Evolutionary conservation across 1,140 invertebrate species (phyloP).

Genomic region (Drosophila tropicalis): DNA sequence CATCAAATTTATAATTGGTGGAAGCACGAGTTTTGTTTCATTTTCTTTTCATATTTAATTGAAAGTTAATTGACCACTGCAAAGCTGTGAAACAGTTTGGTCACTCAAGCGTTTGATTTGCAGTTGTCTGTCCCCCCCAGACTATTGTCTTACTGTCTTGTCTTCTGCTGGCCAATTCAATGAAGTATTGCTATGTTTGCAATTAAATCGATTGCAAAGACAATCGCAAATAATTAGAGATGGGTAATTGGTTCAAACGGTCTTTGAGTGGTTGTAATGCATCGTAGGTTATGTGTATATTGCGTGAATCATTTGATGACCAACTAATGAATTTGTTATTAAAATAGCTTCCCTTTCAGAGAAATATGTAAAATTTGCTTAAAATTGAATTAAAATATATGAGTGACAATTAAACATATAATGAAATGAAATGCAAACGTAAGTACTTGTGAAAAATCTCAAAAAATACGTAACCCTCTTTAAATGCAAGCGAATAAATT

Average conservation of each 20-base stretch:
- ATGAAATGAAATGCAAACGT: too few relatives aligned
- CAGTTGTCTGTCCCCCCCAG: slow-evolving; percentile 11
- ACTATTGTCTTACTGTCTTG: too few relatives aligned
- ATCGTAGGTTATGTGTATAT: not conserved
- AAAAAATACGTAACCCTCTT: too few relatives aligned
- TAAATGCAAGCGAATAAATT: too few relatives aligned
- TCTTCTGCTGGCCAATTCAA: slow-evolving; percentile 23
- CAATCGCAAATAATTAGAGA: slow-evolving; percentile 3
- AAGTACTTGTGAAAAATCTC: too few relatives aligned
- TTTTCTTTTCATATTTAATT: slow-evolving; percentile 69
- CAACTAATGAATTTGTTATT: too few relatives aligned
- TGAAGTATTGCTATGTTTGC: slow-evolving; percentile 22
- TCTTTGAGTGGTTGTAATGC: not conserved
- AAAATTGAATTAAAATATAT: too few relatives aligned
- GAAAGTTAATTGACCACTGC: slow-evolving; percentile 68
- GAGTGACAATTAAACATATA: too few relatives aligned
- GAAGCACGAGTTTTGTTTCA: slow-evolving; percentile 56
- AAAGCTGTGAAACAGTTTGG: slow-evolving; percentile 49
- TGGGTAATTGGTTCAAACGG: slow-evolving; percentile 7
- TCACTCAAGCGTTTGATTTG: slow-evolving; percentile 44
- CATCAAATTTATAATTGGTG: slow-evolving; percentile 62
- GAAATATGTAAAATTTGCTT: too few relatives aligned
- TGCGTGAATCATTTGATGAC: not conserved
- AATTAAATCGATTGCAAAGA: not conserved
- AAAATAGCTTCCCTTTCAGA: too few relatives aligned